phyloP scores from a whole-genome alignment of 2,888 invertebrate species.

The Poecilobothrus nobilitatus region DNA sequence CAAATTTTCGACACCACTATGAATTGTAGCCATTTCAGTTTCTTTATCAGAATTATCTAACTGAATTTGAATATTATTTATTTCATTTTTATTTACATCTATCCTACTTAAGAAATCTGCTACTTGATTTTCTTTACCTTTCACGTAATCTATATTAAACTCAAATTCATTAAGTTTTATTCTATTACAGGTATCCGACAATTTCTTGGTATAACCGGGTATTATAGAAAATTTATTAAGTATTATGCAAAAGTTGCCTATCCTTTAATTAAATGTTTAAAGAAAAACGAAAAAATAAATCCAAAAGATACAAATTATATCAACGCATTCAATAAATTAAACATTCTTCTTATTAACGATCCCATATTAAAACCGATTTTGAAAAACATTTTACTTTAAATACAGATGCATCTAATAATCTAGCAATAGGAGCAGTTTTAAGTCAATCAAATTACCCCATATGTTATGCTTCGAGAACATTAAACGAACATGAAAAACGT shows the following conservation, averaged over 20 bases:
- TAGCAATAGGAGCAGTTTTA: constrained; percentile 13
- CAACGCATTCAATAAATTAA: constrained; percentile 11
- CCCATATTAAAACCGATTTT: constrained; percentile 13
- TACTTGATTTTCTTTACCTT: no score
- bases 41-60: no score
- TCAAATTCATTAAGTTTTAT: no score
- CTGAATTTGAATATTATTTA: no score
- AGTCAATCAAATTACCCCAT: constrained; percentile 1
- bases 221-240: constrained; percentile 28
- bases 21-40: no score
- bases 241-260: constrained; percentile 15
- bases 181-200: no score
- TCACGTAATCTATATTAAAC: no score
- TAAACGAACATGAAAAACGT: no score
- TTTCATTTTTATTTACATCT: no score
- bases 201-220: background rate
- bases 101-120: no score
- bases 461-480: no score
- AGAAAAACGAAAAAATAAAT: constrained; percentile 14
- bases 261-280: constrained; percentile 9
- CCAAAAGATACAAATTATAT: constrained; percentile 4
- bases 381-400: constrained; percentile 10
- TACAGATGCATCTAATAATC: constrained; percentile 12
- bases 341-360: background rate
- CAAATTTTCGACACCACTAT: no score